These are phyloP conservation scores for Upupa epops DNA, from an alignment of 2,113 vertebrate species.

Conservation along the genomic window DNA sequence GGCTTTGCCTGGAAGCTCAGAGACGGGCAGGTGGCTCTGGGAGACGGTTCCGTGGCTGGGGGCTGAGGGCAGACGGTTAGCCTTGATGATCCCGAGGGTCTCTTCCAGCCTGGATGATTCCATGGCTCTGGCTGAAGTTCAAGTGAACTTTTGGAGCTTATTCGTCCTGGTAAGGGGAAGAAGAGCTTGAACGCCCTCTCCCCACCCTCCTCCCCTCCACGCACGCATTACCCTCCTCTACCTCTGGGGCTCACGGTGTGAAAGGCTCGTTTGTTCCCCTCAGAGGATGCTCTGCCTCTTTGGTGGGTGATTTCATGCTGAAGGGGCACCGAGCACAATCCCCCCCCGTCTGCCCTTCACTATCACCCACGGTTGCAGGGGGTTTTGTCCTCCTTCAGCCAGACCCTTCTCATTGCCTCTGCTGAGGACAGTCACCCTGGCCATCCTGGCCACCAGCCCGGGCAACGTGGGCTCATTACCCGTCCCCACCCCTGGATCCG, in stretches of 20 bases:
- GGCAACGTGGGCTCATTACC: not conserved
- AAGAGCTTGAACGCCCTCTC: not conserved
- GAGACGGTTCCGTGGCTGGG: not conserved
- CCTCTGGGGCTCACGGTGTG: rapidly evolving
- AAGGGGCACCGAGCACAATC: not conserved
- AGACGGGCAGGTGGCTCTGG: not conserved
- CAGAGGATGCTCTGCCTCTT: not conserved
- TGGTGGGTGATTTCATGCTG: constrained; percentile 24
- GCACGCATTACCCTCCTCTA: not conserved
- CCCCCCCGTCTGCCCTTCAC: not conserved
- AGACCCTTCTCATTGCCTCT: not conserved
- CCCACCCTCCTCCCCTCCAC: not conserved
- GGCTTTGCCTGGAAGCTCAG: not conserved
- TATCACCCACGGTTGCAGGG: not conserved
- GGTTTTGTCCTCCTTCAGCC: not conserved
- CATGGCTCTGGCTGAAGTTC: not conserved
- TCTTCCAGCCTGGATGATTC: too few species aligned
- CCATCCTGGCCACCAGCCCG: constrained; percentile 7
- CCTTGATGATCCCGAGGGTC: too few species aligned
- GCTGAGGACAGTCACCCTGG: not conserved
- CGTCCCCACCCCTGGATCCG: not conserved
- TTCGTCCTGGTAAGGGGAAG: not conserved
- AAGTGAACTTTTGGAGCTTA: not conserved
- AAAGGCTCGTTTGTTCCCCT: not conserved
- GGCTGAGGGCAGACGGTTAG: too few species aligned